Evolutionary conservation across 2,888 invertebrate species (phyloP), one percentile per base, ranked within the genome.

Genomic region (Yponomeuta sedellus): DNA sequence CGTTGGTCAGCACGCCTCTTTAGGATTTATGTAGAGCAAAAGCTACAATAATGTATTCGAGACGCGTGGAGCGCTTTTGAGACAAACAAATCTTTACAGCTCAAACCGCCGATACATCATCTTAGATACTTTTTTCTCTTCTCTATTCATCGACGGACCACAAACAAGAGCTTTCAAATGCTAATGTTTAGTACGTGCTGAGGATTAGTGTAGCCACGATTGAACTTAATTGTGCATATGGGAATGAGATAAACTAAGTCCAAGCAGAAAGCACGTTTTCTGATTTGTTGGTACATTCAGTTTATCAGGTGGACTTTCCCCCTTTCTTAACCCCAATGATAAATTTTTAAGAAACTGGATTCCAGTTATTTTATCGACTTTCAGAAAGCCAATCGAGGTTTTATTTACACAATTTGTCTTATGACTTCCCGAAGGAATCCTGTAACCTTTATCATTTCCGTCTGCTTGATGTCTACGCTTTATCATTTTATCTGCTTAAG

Each of bases 91-190:
- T 85, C 85, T 81, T 82, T 79, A 80, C 80, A 81, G 57, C 80
- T 76, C 77, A 77, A 77, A 73, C 44, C 72, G 75, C 77, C 82
- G 77, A 90, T 90, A 85, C 88, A 87, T 90, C 89, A 89, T 84
- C 16, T 10, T 52, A 52, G 44, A 52, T 52, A 52, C 16, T 52
- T 52, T 52, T 82, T 71, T 69, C 73, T 77, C 86, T 88, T 84
- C 87, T 87, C 88, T 83, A 86, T 87, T 86, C 86, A 84, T 83
- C 81, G 80, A 72, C 73, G 74, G 85, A 85, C 84, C 82, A 83
- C 86, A 89, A 90, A 91, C 88, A 88, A 86, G 82, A 81, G 84
- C 82, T 86, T 90, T 89, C 83, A 86, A 87, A 89, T 87, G 88
- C 82, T 88, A 90, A 91, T 90, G 78, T 80, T 70, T 71, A 73